These are phyloP conservation scores for Scolopax rusticola DNA, from an alignment of 2,797 vertebrate genomes.

Conservation along the genomic window DNA sequence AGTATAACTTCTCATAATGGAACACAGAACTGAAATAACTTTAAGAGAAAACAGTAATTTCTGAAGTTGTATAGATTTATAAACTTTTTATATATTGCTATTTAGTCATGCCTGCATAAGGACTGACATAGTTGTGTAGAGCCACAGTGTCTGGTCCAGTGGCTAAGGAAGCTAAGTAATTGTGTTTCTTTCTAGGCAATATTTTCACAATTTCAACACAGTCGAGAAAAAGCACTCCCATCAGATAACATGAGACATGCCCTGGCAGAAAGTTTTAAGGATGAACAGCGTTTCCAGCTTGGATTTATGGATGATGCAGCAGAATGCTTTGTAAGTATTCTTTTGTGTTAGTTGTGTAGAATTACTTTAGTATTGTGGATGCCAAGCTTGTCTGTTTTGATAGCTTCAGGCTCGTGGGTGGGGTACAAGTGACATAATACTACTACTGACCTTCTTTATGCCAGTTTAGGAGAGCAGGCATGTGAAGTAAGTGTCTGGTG, in stretches of 20 bases:
- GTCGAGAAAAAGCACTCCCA: slow-evolving; percentile 93
- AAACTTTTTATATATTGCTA: background rate
- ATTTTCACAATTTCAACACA: slow-evolving; percentile 97
- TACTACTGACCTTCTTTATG: background rate
- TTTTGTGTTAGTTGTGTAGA: background rate
- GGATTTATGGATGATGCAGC: slow-evolving; percentile 99
- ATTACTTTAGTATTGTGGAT: accelerated
- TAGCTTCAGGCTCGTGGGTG: background rate
- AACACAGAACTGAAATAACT: background rate
- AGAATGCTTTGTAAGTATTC: slow-evolving; percentile 95
- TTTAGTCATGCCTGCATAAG: background rate
- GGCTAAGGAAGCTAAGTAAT: background rate
- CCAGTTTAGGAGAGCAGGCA: background rate
- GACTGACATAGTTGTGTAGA: background rate
- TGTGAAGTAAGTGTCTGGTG: background rate
- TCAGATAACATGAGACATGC: slow-evolving; percentile 96
- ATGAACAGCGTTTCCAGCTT: slow-evolving; percentile 97
- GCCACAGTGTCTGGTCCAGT: background rate
- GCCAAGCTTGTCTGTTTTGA: background rate
- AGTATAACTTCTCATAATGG: background rate
- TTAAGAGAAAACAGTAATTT: background rate
- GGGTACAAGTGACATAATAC: background rate
- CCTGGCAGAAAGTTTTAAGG: slow-evolving; percentile 98
- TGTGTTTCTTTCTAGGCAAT: slow-evolving; percentile 82
- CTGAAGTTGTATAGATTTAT: background rate